phyloP scores from a whole-genome alignment of 2,113 vertebrate genomes.

The Prochilodus magdalenae region DNA sequence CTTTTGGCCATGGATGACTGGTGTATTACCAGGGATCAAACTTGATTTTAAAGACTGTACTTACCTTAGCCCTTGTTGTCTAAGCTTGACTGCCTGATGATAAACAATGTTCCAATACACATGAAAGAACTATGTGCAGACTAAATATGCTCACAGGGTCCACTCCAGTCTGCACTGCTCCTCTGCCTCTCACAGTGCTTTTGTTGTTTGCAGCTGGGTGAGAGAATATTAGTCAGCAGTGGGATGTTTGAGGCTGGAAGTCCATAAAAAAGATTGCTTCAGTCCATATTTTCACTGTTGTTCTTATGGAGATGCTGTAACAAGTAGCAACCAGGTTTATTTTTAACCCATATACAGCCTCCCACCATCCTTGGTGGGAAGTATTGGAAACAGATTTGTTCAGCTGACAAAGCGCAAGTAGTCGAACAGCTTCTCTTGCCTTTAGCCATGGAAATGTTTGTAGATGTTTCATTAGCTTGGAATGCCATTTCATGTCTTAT shows the following conservation, averaged over 20 bases:
- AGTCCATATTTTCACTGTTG: conserved; percentile 30
- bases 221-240: conserved; percentile 20
- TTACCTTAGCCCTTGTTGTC: too few relatives aligned
- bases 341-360: conserved; percentile 49
- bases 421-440: conserved; percentile 32
- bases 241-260: conserved; percentile 15
- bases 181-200: background rate
- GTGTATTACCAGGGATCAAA: too few relatives aligned
- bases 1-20: too few relatives aligned
- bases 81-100: background rate
- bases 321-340: conserved; percentile 47
- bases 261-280: background rate
- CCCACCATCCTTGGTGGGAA: conserved; percentile 28
- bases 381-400: conserved; percentile 59
- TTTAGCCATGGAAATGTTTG: conserved; percentile 34
- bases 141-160: conserved; percentile 11
- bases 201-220: background rate
- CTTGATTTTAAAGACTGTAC: too few relatives aligned
- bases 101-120: too few relatives aligned
- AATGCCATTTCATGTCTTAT: conserved; percentile 32
- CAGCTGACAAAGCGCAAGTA: conserved; percentile 38
- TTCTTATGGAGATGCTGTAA: conserved; percentile 32
- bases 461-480: conserved; percentile 49
- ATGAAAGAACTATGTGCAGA: background rate
- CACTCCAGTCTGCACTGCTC: conserved; percentile 6